These are phyloP conservation scores for Dorcus hopei DNA, from an alignment of 2,888 invertebrate species.

Conservation along the genomic window DNA sequence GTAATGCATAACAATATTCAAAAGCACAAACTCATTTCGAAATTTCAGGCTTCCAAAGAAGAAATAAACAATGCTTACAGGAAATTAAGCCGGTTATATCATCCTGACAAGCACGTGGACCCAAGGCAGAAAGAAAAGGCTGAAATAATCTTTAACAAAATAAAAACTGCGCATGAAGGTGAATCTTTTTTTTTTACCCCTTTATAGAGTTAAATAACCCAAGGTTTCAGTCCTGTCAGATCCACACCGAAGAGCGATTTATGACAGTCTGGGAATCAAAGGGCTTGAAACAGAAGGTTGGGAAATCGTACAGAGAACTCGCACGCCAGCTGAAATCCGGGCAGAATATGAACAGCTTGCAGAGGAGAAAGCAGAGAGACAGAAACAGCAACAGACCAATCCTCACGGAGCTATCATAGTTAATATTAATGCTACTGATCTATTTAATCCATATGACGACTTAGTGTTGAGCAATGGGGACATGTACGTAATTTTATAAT, in stretches of 20 bases:
- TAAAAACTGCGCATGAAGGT: slow-evolving; percentile 92
- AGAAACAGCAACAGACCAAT: slow-evolving; percentile 86
- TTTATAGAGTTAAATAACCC: not conserved
- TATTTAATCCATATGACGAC: slow-evolving; percentile 81
- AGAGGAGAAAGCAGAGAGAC: slow-evolving; percentile 80
- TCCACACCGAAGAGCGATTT: slow-evolving; percentile 91
- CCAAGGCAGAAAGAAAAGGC: slow-evolving; percentile 82
- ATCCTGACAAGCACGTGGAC: slow-evolving; percentile 94
- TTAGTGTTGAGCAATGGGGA: slow-evolving; percentile 54
- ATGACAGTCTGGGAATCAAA: slow-evolving; percentile 84
- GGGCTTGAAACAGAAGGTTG: slow-evolving; percentile 94
- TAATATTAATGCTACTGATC: slow-evolving; percentile 87
- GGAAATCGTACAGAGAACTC: slow-evolving; percentile 89
- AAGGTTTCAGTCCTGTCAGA: slow-evolving; percentile 74
- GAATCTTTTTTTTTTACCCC: slow-evolving; percentile 15
- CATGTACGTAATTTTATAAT: slow-evolving; percentile 30
- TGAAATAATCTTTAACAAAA: slow-evolving; percentile 87
- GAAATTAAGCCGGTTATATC: slow-evolving; percentile 86
- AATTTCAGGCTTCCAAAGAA: slow-evolving; percentile 76
- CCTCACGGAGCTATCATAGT: slow-evolving; percentile 85
- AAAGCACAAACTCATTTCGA: not conserved
- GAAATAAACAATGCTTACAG: slow-evolving; percentile 94
- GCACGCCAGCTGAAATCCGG: slow-evolving; percentile 92
- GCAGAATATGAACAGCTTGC: slow-evolving; percentile 92
- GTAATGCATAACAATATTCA: slow-evolving; percentile 1